Base-by-base conservation (phyloP, 2,888 invertebrate species). In the Maniola hyperantus region DNA sequence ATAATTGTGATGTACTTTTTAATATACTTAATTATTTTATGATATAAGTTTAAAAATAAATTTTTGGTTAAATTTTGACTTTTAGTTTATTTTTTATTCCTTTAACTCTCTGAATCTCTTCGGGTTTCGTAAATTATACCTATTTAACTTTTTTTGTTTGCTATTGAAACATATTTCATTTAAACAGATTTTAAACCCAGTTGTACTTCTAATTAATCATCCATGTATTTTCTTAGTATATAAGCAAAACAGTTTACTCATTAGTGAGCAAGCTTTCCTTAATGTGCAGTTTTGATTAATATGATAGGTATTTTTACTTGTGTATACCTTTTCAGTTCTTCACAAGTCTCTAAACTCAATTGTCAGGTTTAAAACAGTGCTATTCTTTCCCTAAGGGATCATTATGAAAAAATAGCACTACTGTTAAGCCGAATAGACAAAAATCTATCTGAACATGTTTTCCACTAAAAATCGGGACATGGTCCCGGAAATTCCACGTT, bases 41-140 rank as follows among this genome's bases (percentile, higher is more conserved):
- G 36, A 7, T 61, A 59, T 48, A 34, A 13, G 34, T 7, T 20
- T 61, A 50, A 61, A 18, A 61, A 61, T 61, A 61, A 51, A 61
- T 0, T 51, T 50, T 61, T 20, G 6, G 7, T 39, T 20, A 15
- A 36, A 18, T 36, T 20, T 61, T 7, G 18, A 50, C 20, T 61
- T 39, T 36, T 57, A 20, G 39, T 61, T 61, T 50, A 34, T 18
- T 61, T 36, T 36, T 34, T 61, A 50, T 20, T 39, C 18, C 39
- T 57, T 57, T 11, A 8, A 7, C n/a, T 15, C 7, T 34, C 8
- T 15, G 34, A 34, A 54, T 15, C 0, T 20, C 10, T 51, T 20
- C 7, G 20, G 1, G 5, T 20, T 50, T 50, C 50, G 5, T 50
- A 8, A 20, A 15, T n/a, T 46, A 44, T 44, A 6, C n/a, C 8